A percentile compares a stretch with the other conserved stretches of the same genome.
Evolutionary conservation across 2,113 vertebrate species (phyloP).

Genomic region (Xiphorhynchus elegans): DNA sequence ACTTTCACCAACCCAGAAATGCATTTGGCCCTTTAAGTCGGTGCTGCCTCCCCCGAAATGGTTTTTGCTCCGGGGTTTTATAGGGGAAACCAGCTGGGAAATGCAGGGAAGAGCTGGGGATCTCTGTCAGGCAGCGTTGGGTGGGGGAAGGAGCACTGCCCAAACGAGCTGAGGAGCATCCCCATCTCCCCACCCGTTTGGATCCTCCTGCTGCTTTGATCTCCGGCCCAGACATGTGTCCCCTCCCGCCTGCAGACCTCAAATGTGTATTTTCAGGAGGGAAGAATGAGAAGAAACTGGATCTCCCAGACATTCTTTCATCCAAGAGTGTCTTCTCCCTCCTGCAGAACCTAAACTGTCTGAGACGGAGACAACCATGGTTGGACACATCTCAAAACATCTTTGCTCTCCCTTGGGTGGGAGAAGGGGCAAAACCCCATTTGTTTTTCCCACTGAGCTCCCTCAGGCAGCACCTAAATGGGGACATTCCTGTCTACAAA

Average conservation of each 20-base stretch:
- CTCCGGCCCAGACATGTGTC: background rate
- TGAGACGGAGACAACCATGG: fast-evolving
- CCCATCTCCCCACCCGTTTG: fast-evolving
- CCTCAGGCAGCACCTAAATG: fast-evolving
- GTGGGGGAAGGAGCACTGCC: background rate
- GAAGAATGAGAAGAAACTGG: background rate
- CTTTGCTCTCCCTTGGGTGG: background rate
- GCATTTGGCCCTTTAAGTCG: background rate
- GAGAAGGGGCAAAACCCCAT: background rate
- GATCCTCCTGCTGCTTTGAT: background rate
- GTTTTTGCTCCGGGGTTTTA: background rate
- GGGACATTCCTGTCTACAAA: background rate
- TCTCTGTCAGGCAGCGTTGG: background rate
- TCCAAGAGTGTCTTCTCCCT: background rate
- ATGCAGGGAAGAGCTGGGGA: background rate
- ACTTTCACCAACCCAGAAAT: background rate
- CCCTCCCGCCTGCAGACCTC: background rate
- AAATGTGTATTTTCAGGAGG: background rate
- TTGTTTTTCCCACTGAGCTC: background rate
- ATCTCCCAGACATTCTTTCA: background rate
- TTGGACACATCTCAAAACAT: background rate
- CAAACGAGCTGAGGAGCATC: background rate
- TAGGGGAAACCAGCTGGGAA: background rate
- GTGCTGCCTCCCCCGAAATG: background rate
- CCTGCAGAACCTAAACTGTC: background rate